phyloP scores from a whole-genome alignment of 2,888 invertebrate genomes.

The Dicyrtomina minuta region DNA sequence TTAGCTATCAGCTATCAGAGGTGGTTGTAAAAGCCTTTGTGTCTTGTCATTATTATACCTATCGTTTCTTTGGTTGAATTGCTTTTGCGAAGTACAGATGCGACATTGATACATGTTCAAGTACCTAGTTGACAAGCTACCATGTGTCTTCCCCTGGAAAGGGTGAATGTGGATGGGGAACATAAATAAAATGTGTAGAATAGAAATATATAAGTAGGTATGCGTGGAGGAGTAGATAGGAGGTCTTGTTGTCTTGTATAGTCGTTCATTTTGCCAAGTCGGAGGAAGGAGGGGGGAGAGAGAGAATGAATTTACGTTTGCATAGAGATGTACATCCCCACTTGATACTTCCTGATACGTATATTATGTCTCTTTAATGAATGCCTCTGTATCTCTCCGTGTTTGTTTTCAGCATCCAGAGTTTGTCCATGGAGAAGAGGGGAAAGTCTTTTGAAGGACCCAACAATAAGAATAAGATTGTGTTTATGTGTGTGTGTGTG shows the following conservation, averaged over 20 bases:
- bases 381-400: not conserved
- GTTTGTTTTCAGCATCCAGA: not conserved
- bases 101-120: conserved; percentile 5
- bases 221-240: too few relatives aligned
- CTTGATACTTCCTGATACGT: not conserved
- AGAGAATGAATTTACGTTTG: not conserved
- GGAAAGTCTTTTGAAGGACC: too few relatives aligned
- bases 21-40: not conserved
- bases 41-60: not conserved
- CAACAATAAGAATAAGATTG: not conserved
- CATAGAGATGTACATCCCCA: conserved; percentile 1
- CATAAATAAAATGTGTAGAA: conserved; percentile 11
- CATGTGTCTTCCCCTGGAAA: too few relatives aligned
- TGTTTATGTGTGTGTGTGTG: not conserved
- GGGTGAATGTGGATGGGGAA: too few relatives aligned
- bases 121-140: not conserved
- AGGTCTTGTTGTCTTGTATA: too few relatives aligned
- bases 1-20: too few relatives aligned
- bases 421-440: too few relatives aligned
- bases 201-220: not conserved
- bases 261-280: not conserved
- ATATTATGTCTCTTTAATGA: not conserved
- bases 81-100: not conserved
- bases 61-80: not conserved
- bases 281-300: not conserved